Evolutionary conservation across 2,888 invertebrate genomes (phyloP), one percentile per base, ranked within the genome.

Genomic region (Sialis fuliginosa): DNA sequence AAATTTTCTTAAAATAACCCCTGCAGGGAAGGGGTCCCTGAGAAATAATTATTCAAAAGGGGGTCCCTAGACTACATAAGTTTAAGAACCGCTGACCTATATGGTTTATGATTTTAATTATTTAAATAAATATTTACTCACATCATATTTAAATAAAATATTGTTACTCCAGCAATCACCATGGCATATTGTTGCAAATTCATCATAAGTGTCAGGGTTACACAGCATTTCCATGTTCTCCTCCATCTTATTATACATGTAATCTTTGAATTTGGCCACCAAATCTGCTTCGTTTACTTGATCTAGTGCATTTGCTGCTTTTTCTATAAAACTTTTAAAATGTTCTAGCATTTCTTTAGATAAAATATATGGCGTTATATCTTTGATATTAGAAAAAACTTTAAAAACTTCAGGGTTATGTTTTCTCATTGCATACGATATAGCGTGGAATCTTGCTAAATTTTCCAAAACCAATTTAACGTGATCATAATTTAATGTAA

Each of bases 101-200:
- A n/a, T n/a, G n/a, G n/a, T n/a, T n/a, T n/a, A n/a, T n/a, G n/a
- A n/a, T n/a, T n/a, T n/a, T n/a, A n/a, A 22, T 22, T 4, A 22
- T 22, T 22, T 22, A 22, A 22, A 22, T 22, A 22, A 22, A 22
- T 22, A 22, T 22, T 22, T 22, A 50, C 54, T 52, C 51, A 59
- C 60, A 41, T 53, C 48, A 49, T 59, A 57, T 49, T 55, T 52
- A 48, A 58, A 60, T 56, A 60, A 54, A 54, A 60, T 57, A 44
- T 60, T 60, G 44, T 60, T 60, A 43, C 52, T 57, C 60, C 60
- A 60, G 46, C 58, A 57, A 50, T 60, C 60, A 5, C 59, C 58
- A 51, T 60, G 59, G 4, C 53, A 42, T 34, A 59, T 49, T 5
- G 56, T 55, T 10, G 47, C 35, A 44, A 44, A 48, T 40, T 51